Evolutionary conservation across 2,888 invertebrate genomes (phyloP).

Genomic region (Myopa tessellatipennis): DNA sequence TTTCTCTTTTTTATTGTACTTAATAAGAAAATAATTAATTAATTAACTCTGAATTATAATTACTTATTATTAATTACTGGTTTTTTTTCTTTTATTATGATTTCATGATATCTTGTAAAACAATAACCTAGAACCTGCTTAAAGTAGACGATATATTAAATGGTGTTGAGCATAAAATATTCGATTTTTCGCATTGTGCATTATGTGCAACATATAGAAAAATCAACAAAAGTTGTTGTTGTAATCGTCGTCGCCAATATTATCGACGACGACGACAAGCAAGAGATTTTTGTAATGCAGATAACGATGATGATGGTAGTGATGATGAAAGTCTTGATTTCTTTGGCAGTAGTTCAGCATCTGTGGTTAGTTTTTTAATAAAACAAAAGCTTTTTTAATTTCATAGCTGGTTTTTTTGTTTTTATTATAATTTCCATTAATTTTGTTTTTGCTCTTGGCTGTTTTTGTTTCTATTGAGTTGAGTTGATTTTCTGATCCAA

Average conservation of each 20-base stretch:
- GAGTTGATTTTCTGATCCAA: too few relatives aligned
- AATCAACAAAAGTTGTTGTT: slow-evolving; percentile 42
- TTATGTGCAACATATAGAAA: slow-evolving; percentile 45
- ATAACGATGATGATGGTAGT: slow-evolving; percentile 37
- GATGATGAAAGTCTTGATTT: slow-evolving; percentile 48
- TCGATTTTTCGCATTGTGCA: slow-evolving; percentile 53
- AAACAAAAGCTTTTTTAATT: slow-evolving; percentile 6
- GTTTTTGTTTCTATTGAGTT: too few relatives aligned
- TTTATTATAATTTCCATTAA: slow-evolving; percentile 34
- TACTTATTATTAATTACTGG: slow-evolving; percentile 23
- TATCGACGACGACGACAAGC: slow-evolving; percentile 30
- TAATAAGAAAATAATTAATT: too few relatives aligned
- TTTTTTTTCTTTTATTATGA: slow-evolving; percentile 43
- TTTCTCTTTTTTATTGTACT: background rate
- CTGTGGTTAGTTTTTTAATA: slow-evolving; percentile 57
- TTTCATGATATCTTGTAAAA: slow-evolving; percentile 44
- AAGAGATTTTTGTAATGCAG: slow-evolving; percentile 32
- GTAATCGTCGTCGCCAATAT: slow-evolving; percentile 30
- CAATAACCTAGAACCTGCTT: slow-evolving; percentile 33
- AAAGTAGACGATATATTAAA: slow-evolving; percentile 56
- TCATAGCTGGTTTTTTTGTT: slow-evolving; percentile 20
- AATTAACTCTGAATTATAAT: background rate
- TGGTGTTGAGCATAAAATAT: slow-evolving; percentile 49
- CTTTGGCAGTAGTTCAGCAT: slow-evolving; percentile 56
- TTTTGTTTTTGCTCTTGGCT: background rate